A percentile compares a stretch with the other conserved stretches of the same genome.
Evolutionary conservation across 1,140 invertebrate genomes (phyloP).

Genomic region (Drosophila fuyamai): DNA sequence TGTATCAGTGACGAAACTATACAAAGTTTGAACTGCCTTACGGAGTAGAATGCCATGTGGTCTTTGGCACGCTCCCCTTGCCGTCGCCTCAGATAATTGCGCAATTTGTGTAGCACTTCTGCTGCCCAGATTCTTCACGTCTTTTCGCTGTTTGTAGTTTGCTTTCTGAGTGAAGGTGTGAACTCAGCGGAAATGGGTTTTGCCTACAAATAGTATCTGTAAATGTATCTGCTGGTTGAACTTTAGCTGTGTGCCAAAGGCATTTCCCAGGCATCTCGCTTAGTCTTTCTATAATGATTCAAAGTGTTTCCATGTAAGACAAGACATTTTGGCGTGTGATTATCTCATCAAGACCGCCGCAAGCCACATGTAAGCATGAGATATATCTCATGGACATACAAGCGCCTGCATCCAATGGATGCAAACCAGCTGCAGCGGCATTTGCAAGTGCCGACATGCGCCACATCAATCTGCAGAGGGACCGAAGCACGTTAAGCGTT

Average conservation of each 20-base stretch:
- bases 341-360: constrained; percentile 70
- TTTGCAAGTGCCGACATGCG: constrained; percentile 76
- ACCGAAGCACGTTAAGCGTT: constrained; percentile 66
- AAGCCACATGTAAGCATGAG: constrained; percentile 27
- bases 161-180: constrained; percentile 33
- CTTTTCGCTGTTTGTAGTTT: constrained; percentile 23
- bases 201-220: constrained; percentile 22
- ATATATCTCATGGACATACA: constrained; percentile 22
- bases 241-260: constrained; percentile 3
- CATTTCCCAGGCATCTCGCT: constrained; percentile 31
- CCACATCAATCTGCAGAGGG: constrained; percentile 43
- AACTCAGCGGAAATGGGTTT: constrained; percentile 47
- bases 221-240: constrained; percentile 10
- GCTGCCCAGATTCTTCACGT: constrained; percentile 41
- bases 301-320: constrained; percentile 63
- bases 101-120: constrained; percentile 62
- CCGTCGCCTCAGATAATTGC: constrained; percentile 44
- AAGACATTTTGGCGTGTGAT: constrained; percentile 67
- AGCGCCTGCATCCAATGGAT: constrained; percentile 46
- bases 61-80: constrained; percentile 17
- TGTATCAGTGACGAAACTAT: constrained; percentile 44
- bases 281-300: constrained; percentile 14
- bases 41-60: constrained; percentile 29
- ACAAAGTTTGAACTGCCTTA: constrained; percentile 34
- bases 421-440: constrained; percentile 44